A percentile compares a stretch with the other conserved stretches of the same genome.
Conservation (phyloP, 2,113 vertebrate species). For the Petroica traversi region DNA sequence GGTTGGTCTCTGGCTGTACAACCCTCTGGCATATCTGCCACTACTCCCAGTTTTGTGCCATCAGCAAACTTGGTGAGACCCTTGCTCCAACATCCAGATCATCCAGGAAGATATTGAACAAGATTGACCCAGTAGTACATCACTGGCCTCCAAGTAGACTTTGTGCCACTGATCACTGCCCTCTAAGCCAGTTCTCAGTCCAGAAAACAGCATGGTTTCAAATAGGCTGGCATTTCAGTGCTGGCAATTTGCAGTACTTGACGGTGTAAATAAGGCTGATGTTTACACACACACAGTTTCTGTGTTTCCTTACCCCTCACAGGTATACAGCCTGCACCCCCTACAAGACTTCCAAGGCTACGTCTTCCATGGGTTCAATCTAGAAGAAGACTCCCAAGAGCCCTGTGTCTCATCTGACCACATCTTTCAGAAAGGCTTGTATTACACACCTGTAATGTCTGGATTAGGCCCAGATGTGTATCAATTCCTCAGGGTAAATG, state of each 20-base stretch:
- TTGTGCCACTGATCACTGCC: not conserved
- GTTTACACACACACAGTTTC: not conserved
- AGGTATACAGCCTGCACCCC: conserved; percentile 78
- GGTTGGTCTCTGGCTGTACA: not conserved
- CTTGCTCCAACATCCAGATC: not conserved
- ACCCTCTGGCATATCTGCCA: not conserved
- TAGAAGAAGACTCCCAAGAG: conserved; percentile 54
- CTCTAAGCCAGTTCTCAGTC: not conserved
- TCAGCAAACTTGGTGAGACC: not conserved
- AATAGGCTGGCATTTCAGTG: not conserved
- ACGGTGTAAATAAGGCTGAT: accelerated
- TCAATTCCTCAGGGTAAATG: conserved; percentile 62
- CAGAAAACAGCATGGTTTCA: not conserved
- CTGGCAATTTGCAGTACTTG: not conserved
- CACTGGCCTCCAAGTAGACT: not conserved
- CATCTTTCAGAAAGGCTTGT: conserved; percentile 71
- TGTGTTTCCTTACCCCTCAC: not conserved
- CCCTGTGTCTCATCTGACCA: conserved; percentile 59
- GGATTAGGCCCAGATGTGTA: conserved; percentile 65
- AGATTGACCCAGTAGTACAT: not conserved
- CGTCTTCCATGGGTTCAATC: conserved; percentile 33
- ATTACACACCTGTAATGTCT: conserved; percentile 60
- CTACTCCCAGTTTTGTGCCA: not conserved
- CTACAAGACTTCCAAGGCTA: conserved; percentile 75
- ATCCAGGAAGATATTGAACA: not conserved